A percentile compares a stretch with the other conserved stretches of the same genome.
Conservation (phyloP, 2,113 vertebrate species). For the Neolamprologus fasciatus region DNA sequence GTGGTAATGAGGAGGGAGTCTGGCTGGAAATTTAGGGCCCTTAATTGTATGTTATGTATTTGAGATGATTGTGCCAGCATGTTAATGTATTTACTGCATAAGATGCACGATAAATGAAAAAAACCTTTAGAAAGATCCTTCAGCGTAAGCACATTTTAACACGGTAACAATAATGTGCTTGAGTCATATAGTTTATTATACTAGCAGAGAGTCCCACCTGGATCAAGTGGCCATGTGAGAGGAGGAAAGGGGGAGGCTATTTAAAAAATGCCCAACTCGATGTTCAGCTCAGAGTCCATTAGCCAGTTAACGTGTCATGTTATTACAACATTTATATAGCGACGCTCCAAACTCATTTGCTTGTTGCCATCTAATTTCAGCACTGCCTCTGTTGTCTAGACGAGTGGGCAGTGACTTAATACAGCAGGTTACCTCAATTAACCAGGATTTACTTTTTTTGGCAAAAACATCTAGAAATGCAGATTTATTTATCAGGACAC, state of each 20-base stretch:
- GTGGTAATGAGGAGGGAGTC: not conserved
- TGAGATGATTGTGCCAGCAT: not conserved
- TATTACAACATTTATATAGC: not conserved
- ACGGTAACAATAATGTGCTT: not conserved
- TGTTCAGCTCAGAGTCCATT: not conserved
- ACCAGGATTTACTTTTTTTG: not conserved
- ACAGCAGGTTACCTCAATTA: not conserved
- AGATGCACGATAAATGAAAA: not conserved
- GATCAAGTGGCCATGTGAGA: not conserved
- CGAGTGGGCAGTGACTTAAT: not conserved
- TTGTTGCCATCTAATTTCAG: not conserved
- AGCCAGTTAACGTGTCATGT: not conserved
- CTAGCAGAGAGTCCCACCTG: not conserved
- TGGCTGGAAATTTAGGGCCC: not conserved
- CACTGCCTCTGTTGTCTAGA: not conserved
- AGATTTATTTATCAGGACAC: not conserved
- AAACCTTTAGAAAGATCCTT: not conserved
- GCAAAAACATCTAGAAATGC: not conserved
- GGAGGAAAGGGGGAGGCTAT: not conserved
- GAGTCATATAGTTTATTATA: not conserved
- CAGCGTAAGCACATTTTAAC: not conserved
- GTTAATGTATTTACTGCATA: not conserved
- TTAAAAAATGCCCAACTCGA: not conserved
- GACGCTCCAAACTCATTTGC: not conserved
- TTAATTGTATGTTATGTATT: not conserved